Conservation (phyloP, 2,797 vertebrate genomes). For the Enteromius unitaeniatus region DNA sequence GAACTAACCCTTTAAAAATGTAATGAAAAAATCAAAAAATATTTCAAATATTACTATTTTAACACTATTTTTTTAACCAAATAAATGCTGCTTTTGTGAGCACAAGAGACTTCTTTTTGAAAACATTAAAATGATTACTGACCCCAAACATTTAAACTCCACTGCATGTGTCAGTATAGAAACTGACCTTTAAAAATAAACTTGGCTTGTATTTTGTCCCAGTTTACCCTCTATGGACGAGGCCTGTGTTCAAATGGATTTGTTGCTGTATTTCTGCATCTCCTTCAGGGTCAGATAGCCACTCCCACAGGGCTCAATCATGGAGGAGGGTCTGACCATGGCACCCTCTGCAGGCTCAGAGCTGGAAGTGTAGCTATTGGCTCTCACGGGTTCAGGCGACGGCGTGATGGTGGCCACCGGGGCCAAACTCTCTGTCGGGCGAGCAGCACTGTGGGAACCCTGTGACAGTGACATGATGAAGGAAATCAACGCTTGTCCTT, state of each 20-base stretch:
- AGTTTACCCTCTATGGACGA: background rate
- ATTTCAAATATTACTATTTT: background rate
- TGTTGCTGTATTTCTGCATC: slow-evolving; percentile 78
- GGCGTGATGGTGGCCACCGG: slow-evolving; percentile 44
- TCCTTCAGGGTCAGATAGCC: slow-evolving; percentile 80
- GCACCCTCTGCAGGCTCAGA: slow-evolving; percentile 58
- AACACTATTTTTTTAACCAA: background rate
- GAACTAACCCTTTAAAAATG: too few relatives aligned
- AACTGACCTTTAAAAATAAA: background rate
- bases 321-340: slow-evolving; percentile 71
- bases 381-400: slow-evolving; percentile 43
- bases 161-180: background rate
- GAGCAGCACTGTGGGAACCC: background rate
- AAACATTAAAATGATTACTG: background rate
- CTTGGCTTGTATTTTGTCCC: background rate
- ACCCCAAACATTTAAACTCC: background rate
- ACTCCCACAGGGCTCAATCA: slow-evolving; percentile 67
- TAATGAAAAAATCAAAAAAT: background rate
- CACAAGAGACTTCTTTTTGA: background rate
- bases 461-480: slow-evolving; percentile 56
- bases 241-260: slow-evolving; percentile 70
- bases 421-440: slow-evolving; percentile 16
- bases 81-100: background rate
- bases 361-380: slow-evolving; percentile 13
- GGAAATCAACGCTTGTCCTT: slow-evolving; percentile 37